Evolutionary conservation across 2,888 invertebrate genomes (phyloP).

Genomic region (Ischnura elegans): DNA sequence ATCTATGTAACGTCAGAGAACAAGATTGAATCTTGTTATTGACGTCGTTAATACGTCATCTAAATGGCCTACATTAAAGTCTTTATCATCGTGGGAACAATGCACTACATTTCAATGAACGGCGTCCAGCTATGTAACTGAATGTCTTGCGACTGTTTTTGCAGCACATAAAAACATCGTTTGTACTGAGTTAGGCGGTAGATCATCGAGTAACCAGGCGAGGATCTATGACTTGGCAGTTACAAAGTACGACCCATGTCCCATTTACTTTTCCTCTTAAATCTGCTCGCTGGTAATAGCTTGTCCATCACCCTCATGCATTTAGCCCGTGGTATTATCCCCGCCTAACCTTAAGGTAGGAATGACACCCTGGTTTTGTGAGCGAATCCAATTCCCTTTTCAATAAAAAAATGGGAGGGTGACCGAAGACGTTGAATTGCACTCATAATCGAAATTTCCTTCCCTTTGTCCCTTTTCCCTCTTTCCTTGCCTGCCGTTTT

Average conservation of each 20-base stretch:
- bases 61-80: too few relatives aligned
- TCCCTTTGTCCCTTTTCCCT: neutral
- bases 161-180: too few relatives aligned
- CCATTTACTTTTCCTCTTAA: neutral
- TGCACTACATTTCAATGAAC: too few relatives aligned
- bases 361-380: neutral
- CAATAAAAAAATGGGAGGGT: neutral
- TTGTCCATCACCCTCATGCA: neutral
- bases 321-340: neutral
- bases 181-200: too few relatives aligned
- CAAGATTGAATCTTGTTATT: too few relatives aligned
- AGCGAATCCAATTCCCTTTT: neutral
- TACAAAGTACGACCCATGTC: neutral
- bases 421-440: neutral
- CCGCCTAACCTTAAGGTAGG: neutral
- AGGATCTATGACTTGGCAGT: too few relatives aligned
- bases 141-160: too few relatives aligned
- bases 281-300: neutral
- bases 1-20: too few relatives aligned
- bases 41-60: too few relatives aligned
- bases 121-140: too few relatives aligned
- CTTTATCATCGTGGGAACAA: too few relatives aligned
- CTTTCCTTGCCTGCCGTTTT: neutral
- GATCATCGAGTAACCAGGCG: too few relatives aligned
- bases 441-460: constrained; percentile 33